Conservation (phyloP, 2,888 invertebrate species). For the Melitaea athalia region DNA sequence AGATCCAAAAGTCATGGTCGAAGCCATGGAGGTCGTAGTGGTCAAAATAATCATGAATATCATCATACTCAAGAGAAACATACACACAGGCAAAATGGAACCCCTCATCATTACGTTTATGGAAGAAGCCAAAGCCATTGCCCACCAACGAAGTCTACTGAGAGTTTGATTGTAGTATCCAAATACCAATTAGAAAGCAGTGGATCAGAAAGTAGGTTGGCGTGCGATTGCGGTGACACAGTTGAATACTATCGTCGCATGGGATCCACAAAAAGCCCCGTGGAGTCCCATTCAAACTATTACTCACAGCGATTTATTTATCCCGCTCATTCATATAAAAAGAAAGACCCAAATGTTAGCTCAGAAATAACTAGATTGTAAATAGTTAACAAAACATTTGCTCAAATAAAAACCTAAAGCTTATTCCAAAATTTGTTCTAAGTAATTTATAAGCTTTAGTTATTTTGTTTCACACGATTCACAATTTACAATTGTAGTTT, state of each 20-base stretch:
- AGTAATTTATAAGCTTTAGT: constrained; percentile 8
- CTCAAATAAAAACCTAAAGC: constrained; percentile 36
- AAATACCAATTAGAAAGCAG: constrained; percentile 84
- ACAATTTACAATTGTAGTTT: constrained; percentile 13
- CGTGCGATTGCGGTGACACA: constrained; percentile 86
- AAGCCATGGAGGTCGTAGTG: constrained; percentile 83
- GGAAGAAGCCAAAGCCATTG: constrained; percentile 78
- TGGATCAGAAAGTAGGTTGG: constrained; percentile 85
- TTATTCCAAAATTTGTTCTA: constrained; percentile 8
- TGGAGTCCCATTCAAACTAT: constrained; percentile 64
- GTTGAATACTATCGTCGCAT: constrained; percentile 69
- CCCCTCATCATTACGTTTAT: constrained; percentile 73
- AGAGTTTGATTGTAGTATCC: constrained; percentile 87
- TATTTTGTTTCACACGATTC: not conserved
- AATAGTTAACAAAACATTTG: constrained; percentile 44
- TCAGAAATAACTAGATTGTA: constrained; percentile 88
- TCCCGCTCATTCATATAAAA: constrained; percentile 76
- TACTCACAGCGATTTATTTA: constrained; percentile 76
- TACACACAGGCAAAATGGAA: constrained; percentile 71
- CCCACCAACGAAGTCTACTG: constrained; percentile 90
- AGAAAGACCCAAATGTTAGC: constrained; percentile 82
- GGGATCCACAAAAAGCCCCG: constrained; percentile 60
- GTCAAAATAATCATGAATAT: constrained; percentile 80
- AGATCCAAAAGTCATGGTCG: constrained; percentile 77
- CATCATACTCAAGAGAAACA: constrained; percentile 70